phyloP scores from a whole-genome alignment of 92 coral and sea anemone genomes.

The Chrysogorgia sp. region DNA sequence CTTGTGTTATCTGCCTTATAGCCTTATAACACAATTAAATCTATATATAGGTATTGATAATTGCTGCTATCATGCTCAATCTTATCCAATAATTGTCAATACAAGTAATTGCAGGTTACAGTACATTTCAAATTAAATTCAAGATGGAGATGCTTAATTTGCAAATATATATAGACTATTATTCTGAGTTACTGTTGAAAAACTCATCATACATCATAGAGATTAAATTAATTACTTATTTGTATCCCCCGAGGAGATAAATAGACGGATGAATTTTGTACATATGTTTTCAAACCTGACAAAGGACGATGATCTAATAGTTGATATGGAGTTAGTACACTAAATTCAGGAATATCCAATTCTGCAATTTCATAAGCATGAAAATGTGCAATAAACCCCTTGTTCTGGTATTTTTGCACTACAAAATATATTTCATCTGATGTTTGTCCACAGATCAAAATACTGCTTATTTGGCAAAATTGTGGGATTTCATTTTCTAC shows the following conservation, averaged over 20 bases:
- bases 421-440: conserved; percentile 13
- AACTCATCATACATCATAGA: background rate
- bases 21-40: too few species aligned
- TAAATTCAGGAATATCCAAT: background rate
- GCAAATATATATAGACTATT: too few species aligned
- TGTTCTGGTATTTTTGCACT: background rate
- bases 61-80: too few species aligned
- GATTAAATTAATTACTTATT: background rate
- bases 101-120: too few species aligned
- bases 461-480: conserved; percentile 14
- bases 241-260: background rate
- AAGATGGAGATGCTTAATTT: too few species aligned
- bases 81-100: too few species aligned
- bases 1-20: too few species aligned
- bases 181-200: too few species aligned
- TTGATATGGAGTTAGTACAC: background rate
- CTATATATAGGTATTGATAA: too few species aligned
- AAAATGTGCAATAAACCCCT: conserved; percentile 5
- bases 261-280: background rate
- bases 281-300: conserved; percentile 5
- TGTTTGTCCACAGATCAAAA: conserved; percentile 5
- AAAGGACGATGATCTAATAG: conserved; percentile 21
- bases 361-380: conserved; percentile 6
- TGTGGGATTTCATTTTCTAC: conserved; percentile 12
- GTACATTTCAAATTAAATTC: too few species aligned